A percentile compares a stretch with the other conserved stretches of the same genome.
Conservation (phyloP, 1,140 invertebrate species). For the Spodoptera frugiperda region DNA sequence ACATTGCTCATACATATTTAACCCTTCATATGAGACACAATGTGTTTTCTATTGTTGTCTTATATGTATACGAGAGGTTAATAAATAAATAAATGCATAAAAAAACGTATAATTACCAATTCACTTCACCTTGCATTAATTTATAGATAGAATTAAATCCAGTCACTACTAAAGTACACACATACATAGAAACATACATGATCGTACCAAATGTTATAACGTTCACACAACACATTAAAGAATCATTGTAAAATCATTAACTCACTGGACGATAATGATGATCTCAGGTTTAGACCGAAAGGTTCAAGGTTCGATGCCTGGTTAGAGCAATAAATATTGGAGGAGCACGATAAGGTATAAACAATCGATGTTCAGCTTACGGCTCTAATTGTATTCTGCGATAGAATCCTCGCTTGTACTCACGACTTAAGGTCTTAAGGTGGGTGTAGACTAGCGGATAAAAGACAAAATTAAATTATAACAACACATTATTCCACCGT, state of each 20-base stretch:
- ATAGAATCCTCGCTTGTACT: conserved; percentile 26
- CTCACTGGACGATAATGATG: background rate
- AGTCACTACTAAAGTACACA: background rate
- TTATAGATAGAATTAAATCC: background rate
- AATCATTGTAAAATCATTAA: conserved; percentile 25
- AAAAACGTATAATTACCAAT: too few species aligned
- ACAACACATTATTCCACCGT: too few species aligned
- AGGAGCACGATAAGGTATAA: conserved; percentile 2
- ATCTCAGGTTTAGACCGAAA: background rate
- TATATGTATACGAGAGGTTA: too few species aligned
- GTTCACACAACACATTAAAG: conserved; percentile 20
- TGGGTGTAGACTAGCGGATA: background rate
- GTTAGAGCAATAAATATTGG: background rate
- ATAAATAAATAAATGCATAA: too few species aligned
- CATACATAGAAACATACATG: background rate
- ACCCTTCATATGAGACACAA: too few species aligned
- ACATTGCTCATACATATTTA: too few species aligned
- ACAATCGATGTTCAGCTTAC: conserved; percentile 34
- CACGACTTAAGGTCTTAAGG: conserved; percentile 1
- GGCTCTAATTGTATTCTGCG: conserved; percentile 30
- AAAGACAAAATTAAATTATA: too few species aligned
- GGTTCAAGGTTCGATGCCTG: conserved; percentile 11
- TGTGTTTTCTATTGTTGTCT: too few species aligned
- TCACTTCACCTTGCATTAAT: background rate
- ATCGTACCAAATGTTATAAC: conserved; percentile 2